A percentile compares a stretch with the other conserved stretches of the same genome.
These are phyloP conservation scores for Pimpla rufipes DNA, from an alignment of 2,888 invertebrate genomes.

Conservation along the genomic window DNA sequence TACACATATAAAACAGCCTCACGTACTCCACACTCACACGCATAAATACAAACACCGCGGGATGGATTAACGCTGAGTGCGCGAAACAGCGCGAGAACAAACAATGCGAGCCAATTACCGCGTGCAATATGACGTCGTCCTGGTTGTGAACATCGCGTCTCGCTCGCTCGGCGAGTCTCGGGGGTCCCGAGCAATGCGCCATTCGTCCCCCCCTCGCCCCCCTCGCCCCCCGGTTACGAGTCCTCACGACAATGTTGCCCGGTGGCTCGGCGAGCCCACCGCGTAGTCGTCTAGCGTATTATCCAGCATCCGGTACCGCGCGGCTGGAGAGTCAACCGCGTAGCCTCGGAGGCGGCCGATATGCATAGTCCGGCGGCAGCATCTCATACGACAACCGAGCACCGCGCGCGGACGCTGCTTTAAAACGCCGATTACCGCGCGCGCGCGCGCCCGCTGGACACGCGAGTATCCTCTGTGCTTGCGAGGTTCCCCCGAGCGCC, in stretches of 20 bases:
- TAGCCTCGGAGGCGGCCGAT: too few species aligned
- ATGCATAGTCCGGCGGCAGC: constrained; percentile 13
- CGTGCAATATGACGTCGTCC: constrained; percentile 74
- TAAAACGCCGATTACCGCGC: constrained; percentile 49
- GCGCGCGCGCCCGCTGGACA: constrained; percentile 27
- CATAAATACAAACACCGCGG: too few species aligned
- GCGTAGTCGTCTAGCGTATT: constrained; percentile 52
- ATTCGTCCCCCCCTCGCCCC: constrained; percentile 24
- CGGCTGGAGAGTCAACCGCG: too few species aligned
- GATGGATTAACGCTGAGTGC: constrained; percentile 22
- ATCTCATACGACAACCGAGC: constrained; percentile 41
- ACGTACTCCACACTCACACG: too few species aligned
- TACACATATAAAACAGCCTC: too few species aligned
- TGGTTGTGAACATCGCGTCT: constrained; percentile 50
- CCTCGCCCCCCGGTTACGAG: constrained; percentile 44
- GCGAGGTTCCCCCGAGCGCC: constrained; percentile 34
- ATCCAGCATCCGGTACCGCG: constrained; percentile 61
- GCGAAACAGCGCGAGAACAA: constrained; percentile 71
- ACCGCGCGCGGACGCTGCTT: constrained; percentile 22
- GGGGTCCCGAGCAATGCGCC: constrained; percentile 39
- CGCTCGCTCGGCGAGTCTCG: not conserved
- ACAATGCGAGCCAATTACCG: constrained; percentile 77
- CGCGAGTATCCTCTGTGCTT: constrained; percentile 49
- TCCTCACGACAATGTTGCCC: constrained; percentile 55
- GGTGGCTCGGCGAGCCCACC: constrained; percentile 38